Evolutionary conservation across 1,140 invertebrate species (phyloP).

Genomic region (Lineus longissimus): DNA sequence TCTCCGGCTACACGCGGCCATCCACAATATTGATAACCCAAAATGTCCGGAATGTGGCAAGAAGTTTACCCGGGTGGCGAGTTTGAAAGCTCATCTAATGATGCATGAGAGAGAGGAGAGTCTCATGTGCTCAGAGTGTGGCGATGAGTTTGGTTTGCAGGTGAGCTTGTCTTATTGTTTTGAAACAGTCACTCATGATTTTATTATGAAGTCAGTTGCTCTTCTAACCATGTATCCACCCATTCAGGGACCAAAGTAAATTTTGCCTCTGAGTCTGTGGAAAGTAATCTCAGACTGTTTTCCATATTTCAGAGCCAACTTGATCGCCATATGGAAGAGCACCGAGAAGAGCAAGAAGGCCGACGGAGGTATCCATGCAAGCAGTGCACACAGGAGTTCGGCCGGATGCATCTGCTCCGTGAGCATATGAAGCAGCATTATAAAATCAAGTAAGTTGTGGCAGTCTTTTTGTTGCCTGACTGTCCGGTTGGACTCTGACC

Average conservation of each 20-base stretch:
- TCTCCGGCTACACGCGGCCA: slow-evolving; percentile 63
- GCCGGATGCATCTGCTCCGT: slow-evolving; percentile 44
- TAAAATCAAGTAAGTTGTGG: slow-evolving; percentile 54
- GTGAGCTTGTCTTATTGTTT: slow-evolving; percentile 56
- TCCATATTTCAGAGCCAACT: slow-evolving; percentile 58
- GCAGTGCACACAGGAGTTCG: slow-evolving; percentile 52
- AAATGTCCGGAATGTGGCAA: slow-evolving; percentile 66
- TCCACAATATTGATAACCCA: slow-evolving; percentile 54
- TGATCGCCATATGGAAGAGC: slow-evolving; percentile 57
- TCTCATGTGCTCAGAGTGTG: slow-evolving; percentile 66
- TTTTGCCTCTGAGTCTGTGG: too few relatives aligned
- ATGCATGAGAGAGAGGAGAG: slow-evolving; percentile 68
- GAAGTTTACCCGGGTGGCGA: slow-evolving; percentile 65
- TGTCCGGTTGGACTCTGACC: too few relatives aligned
- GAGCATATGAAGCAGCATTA: slow-evolving; percentile 60
- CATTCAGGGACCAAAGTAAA: too few relatives aligned
- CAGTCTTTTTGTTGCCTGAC: slow-evolving; percentile 3
- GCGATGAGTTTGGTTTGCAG: slow-evolving; percentile 66
- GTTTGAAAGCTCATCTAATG: slow-evolving; percentile 68
- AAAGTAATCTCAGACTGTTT: too few relatives aligned
- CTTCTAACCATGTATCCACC: too few relatives aligned
- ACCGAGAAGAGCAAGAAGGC: slow-evolving; percentile 51
- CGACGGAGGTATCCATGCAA: slow-evolving; percentile 48
- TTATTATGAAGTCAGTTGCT: too few relatives aligned
- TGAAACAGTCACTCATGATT: not conserved